Conservation (phyloP, 2,113 vertebrate genomes). For the Copsychus sechellarum region DNA sequence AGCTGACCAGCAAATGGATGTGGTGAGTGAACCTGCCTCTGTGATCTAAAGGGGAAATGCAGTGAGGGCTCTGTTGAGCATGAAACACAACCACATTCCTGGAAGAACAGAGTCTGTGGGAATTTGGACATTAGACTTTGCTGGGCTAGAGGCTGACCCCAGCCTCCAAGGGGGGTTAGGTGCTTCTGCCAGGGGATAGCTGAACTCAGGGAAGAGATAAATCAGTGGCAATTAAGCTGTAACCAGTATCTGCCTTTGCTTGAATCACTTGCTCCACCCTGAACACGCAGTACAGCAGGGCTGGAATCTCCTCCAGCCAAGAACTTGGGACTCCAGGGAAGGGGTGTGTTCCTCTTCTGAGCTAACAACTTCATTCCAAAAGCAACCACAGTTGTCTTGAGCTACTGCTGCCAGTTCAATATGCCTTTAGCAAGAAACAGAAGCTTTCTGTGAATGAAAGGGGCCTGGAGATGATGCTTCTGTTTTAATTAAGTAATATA, state of each 20-base stretch:
- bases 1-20: background rate
- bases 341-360: conserved; percentile 55
- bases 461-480: conserved; percentile 13
- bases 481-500: conserved; percentile 56
- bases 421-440: conserved; percentile 27
- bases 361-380: conserved; percentile 48
- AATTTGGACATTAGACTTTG: background rate
- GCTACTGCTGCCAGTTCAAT: conserved; percentile 32
- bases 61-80: background rate
- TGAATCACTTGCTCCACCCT: conserved; percentile 65
- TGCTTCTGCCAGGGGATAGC: background rate
- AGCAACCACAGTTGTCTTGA: conserved; percentile 42
- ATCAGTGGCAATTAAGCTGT: conserved; percentile 10
- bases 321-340: conserved; percentile 66
- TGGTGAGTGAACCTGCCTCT: background rate
- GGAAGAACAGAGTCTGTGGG: background rate
- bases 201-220: background rate
- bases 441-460: conserved; percentile 30
- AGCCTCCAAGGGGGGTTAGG: background rate
- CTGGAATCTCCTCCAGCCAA: conserved; percentile 52
- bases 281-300: conserved; percentile 40
- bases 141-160: background rate
- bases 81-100: background rate
- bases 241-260: conserved; percentile 56
- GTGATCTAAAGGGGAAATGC: background rate